A percentile compares a stretch with the other conserved stretches of the same genome.
phyloP scores from a whole-genome alignment of 2,888 invertebrate species.

The Cetonia aurata region DNA sequence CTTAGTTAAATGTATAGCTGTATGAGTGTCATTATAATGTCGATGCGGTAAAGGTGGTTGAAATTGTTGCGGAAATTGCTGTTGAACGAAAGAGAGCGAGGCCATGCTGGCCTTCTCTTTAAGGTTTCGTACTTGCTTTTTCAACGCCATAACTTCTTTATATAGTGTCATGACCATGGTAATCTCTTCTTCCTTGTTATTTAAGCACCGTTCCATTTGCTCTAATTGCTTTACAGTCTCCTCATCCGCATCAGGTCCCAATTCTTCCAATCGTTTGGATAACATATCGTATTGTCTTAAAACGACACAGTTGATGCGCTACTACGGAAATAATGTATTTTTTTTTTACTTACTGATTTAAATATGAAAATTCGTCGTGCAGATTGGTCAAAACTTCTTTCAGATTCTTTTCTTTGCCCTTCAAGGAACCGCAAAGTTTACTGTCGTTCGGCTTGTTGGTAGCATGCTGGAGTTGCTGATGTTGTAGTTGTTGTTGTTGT shows the following conservation, averaged over 20 bases:
- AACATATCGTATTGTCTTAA: constrained; percentile 60
- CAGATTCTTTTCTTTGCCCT: constrained; percentile 60
- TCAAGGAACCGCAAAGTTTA: constrained; percentile 43
- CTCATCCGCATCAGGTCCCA: constrained; percentile 50
- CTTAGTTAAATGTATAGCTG: constrained; percentile 63
- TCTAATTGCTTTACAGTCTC: constrained; percentile 59
- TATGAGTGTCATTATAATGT: constrained; percentile 59
- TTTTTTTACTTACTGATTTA: constrained; percentile 59
- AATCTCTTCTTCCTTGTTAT: constrained; percentile 65
- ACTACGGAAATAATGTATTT: no score
- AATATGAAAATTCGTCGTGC: constrained; percentile 63
- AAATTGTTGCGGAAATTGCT: constrained; percentile 42
- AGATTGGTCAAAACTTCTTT: constrained; percentile 63
- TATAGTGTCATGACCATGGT: constrained; percentile 65
- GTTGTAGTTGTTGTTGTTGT: constrained; percentile 27
- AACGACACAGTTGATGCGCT: constrained; percentile 35
- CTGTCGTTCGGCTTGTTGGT: constrained; percentile 22
- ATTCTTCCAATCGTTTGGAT: constrained; percentile 52
- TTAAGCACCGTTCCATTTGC: constrained; percentile 60
- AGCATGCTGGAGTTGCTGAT: constrained; percentile 2
- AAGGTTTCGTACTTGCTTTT: constrained; percentile 62
- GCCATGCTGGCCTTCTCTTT: constrained; percentile 59
- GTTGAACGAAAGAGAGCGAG: constrained; percentile 50
- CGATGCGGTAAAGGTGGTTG: constrained; percentile 45
- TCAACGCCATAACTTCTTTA: constrained; percentile 64